These are phyloP conservation scores for Proteles cristata DNA, from an alignment of 2,113 vertebrate genomes.

Conservation along the genomic window DNA sequence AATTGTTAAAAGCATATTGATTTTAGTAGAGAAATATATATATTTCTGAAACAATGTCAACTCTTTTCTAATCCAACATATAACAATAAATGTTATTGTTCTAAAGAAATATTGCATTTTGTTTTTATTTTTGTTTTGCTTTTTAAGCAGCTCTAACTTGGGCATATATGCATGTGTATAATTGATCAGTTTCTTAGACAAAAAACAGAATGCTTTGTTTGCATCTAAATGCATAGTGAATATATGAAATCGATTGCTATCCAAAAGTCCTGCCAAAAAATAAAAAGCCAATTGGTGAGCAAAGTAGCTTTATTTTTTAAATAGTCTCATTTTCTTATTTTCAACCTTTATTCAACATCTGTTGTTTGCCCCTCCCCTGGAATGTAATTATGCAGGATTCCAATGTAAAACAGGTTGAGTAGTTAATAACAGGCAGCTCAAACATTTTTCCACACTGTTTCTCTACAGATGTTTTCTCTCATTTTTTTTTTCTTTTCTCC, in stretches of 20 bases:
- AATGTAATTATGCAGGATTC: constrained; percentile 81
- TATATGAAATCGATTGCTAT: constrained; percentile 79
- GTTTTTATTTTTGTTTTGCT: constrained; percentile 31
- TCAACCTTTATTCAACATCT: constrained; percentile 83
- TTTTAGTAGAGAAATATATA: not conserved
- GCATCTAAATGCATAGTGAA: constrained; percentile 81
- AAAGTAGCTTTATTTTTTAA: constrained; percentile 60
- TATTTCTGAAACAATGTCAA: constrained; percentile 19
- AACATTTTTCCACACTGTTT: constrained; percentile 77
- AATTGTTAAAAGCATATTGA: not conserved
- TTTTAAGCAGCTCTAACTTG: constrained; percentile 78
- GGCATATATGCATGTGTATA: constrained; percentile 77
- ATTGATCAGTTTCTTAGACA: constrained; percentile 79
- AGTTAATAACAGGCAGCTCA: constrained; percentile 80
- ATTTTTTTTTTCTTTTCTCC: not conserved
- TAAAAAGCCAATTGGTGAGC: constrained; percentile 65
- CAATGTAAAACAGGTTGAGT: constrained; percentile 80
- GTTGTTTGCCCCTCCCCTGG: constrained; percentile 61
- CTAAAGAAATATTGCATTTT: constrained; percentile 68
- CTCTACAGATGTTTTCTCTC: constrained; percentile 76
- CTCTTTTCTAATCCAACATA: constrained; percentile 66
- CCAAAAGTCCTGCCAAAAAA: constrained; percentile 78
- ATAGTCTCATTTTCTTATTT: constrained; percentile 77
- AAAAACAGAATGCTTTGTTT: constrained; percentile 78
- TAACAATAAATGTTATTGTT: constrained; percentile 76